Evolutionary conservation across 2,797 vertebrate species (phyloP), one percentile per base, ranked within the genome.

Genomic region (Eulemur mongoz): DNA sequence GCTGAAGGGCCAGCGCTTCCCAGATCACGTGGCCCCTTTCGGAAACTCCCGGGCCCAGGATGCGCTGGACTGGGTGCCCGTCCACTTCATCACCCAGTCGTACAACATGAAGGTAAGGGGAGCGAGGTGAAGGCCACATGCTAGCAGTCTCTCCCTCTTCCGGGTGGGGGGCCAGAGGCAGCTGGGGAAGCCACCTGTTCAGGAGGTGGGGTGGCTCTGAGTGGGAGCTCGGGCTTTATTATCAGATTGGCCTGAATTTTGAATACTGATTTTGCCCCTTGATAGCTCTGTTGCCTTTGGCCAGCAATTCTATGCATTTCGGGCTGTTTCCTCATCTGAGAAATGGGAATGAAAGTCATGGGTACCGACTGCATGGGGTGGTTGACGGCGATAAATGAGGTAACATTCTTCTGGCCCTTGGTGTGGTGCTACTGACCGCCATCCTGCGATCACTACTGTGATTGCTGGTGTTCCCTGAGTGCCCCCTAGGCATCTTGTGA

Each of bases 1-100:
- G 50, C 98, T 99, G 85, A 99, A 98, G 97, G 99, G 99, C 72
- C 99, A 99, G 80, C 98, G 95, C 92, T 99, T 98, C 90, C 99
- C 99, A 0, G 98, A 99, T 38, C 99, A 98, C 0, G 99, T 99
- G 94, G 99, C 99, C 12, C 98, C 99, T 0, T 99, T 99, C 98
- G 99, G 99, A 96, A 99, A 99, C 95, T 99, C 99, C 22, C 98
- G 93, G 25, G 97, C 99, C 59, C 98, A 99, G 52, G 98, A 98
- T 79, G 97, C 98, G 32, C 97, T 98, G 2, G 99, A 99, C 97
- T 99, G 99, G 99, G 98, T 99, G 89, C 99, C 98, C 0, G 93
- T 99, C 96, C 93, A n/a, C 25, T 72, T 97, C 1, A 1, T 96
- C 87, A 92, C 76, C 27, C 87, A 69, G 48, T 72, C 69, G 0